Evolutionary conservation across 30 jellyfish, hydroid and myxozoan species (phyloP).

Genomic region (Morbakka virulenta): DNA sequence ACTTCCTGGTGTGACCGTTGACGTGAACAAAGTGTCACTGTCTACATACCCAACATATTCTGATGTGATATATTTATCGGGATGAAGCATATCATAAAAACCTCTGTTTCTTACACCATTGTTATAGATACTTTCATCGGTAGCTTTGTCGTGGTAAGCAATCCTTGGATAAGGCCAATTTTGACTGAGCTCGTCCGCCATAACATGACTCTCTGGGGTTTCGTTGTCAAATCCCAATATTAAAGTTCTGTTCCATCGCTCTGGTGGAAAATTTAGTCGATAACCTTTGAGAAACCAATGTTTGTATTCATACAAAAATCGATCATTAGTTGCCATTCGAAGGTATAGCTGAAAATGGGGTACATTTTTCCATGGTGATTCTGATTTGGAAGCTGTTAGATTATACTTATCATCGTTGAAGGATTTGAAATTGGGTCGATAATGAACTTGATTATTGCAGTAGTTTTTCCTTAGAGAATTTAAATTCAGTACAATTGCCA

Average conservation of each 20-base stretch:
- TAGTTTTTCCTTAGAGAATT: too few relatives aligned
- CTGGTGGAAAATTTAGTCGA: conserved; percentile 49
- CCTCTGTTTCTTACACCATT: conserved; percentile 34
- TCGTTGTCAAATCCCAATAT: too few relatives aligned
- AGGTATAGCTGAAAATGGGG: too few relatives aligned
- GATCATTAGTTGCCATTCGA: too few relatives aligned
- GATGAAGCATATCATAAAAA: conserved; percentile 58
- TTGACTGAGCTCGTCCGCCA: conserved; percentile 4
- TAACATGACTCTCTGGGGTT: conserved; percentile 27
- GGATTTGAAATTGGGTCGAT: too few relatives aligned
- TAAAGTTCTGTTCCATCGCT: conserved; percentile 30
- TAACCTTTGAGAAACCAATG: conserved; percentile 18
- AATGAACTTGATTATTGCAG: too few relatives aligned
- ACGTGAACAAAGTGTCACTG: conserved; percentile 60
- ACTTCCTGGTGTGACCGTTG: conserved; percentile 50
- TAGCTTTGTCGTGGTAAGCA: conserved; percentile 42
- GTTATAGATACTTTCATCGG: conserved; percentile 10
- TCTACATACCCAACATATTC: conserved; percentile 70
- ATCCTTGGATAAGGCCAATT: conserved; percentile 65
- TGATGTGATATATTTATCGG: conserved; percentile 47
- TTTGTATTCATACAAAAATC: too few relatives aligned
- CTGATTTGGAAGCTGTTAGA: too few relatives aligned
- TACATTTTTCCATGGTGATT: too few relatives aligned
- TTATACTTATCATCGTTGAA: too few relatives aligned
- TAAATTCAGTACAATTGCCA: too few relatives aligned